Evolutionary conservation across 2,113 vertebrate species (phyloP), one percentile per base, ranked within the genome.

Genomic region (Nematolebias whitei): DNA sequence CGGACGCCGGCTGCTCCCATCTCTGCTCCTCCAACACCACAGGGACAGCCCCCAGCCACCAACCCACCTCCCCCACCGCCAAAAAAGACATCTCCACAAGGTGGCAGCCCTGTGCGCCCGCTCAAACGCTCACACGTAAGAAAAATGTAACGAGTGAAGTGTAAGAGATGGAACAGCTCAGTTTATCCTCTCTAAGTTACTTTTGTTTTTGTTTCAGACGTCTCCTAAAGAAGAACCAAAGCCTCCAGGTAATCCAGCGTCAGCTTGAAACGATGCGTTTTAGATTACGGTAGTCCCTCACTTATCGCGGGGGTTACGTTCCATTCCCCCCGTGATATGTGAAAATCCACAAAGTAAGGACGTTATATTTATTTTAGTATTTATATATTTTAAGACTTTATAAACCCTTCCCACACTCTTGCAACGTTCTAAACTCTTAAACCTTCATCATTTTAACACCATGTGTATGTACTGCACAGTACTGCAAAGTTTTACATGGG

Each of bases 211-310:
- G 19, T 84, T 75, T 65, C 80, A 98, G 96, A 84, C 94, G 9
- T 98, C 97, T 55, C 97, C 97, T 24, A 99, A 99, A 90, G 98
- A 98, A 74, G 98, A 99, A 88, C 90, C 89, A 55, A 99, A 98
- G 80, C 39, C 91, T 72, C 47, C 94, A 93, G 97, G 97, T 99
- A 92, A 78, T 45, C 35, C 0, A n/a, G 32, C 7, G 26, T 29
- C 7, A n/a, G 44, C 13, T 35, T 12, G 13, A 18, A 14, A 18
- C 50, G 10, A 1, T 24, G 7, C 0, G 1, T 5, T 23, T 23
- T 1, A 3, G n/a, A 58, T 19, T 19, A 10, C 4, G 3, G 9
- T 39, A 4, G n/a, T n/a, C n/a, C n/a, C n/a, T n/a, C n/a, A n/a
- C n/a, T n/a, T n/a, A n/a, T n/a, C n/a, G n/a, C n/a, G n/a, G n/a